Percentiles rank a stretch among this genome's conserved stretches.
Evolutionary conservation across 2,888 invertebrate genomes (phyloP).

Genomic region (Ceraclea dissimilis): DNA sequence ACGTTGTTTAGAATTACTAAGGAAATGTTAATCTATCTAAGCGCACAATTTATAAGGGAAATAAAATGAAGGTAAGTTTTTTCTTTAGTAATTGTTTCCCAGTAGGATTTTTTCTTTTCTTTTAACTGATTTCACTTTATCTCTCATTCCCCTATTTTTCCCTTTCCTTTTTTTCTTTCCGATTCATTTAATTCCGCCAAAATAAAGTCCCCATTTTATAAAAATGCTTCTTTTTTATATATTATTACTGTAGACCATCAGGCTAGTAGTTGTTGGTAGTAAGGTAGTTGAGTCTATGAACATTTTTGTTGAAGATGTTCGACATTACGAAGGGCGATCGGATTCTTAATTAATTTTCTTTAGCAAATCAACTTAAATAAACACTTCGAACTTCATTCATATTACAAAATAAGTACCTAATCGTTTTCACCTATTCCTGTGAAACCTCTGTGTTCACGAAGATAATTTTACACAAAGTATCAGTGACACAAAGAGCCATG

Average conservation of each 20-base stretch:
- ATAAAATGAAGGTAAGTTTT: no score
- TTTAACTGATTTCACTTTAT: not conserved
- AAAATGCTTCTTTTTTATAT: not conserved
- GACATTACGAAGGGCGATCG: conserved; percentile 11
- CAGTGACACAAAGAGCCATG: no score
- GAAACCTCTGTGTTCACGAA: no score
- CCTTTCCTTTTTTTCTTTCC: not conserved
- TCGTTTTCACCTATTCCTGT: no score
- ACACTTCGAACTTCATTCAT: conserved; percentile 5
- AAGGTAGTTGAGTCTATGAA: not conserved
- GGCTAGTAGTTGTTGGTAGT: not conserved
- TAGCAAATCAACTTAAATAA: conserved; percentile 13
- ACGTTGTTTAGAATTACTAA: no score
- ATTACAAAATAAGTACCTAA: no score
- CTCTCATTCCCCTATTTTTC: not conserved
- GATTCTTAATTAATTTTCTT: conserved; percentile 16
- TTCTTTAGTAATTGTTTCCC: no score
- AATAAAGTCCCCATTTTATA: conserved; percentile 3
- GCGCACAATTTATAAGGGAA: no score
- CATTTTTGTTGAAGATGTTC: conserved; percentile 3
- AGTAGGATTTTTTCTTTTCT: not conserved
- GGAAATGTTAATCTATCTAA: no score
- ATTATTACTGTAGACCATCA: no score
- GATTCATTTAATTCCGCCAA: conserved; percentile 6
- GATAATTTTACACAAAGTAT: no score